These are phyloP conservation scores for Clarias pachynema DNA, from an alignment of 2,797 vertebrate genomes.

Conservation along the genomic window DNA sequence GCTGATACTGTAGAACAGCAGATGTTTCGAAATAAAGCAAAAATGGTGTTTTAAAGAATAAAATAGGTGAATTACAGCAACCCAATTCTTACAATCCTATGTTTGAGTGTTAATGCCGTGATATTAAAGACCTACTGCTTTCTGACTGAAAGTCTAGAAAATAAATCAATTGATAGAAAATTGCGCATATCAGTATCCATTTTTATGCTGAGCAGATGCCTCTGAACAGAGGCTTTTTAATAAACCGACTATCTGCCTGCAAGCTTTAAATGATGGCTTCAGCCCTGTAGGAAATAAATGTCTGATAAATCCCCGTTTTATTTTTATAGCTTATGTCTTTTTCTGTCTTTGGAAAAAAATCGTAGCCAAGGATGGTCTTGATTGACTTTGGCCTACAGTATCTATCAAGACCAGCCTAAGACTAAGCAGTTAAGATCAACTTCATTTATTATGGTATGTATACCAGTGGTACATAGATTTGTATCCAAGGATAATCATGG, in stretches of 20 bases:
- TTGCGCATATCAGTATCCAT: not conserved
- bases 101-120: not conserved
- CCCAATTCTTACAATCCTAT: not conserved
- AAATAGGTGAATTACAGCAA: not conserved
- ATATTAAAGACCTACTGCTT: not conserved
- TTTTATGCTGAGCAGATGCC: not conserved
- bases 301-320: constrained; percentile 39
- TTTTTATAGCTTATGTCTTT: not conserved
- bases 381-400: not conserved
- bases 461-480: not conserved
- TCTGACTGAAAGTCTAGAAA: not conserved
- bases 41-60: not conserved
- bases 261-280: constrained; percentile 10
- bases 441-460: not conserved
- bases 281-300: constrained; percentile 9
- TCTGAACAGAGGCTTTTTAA: constrained; percentile 1
- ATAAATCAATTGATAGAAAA: not conserved
- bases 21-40: not conserved
- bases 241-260: not conserved
- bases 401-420: not conserved
- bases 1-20: not conserved
- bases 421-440: not conserved
- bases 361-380: not conserved
- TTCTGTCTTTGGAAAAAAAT: constrained; percentile 25
- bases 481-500: not conserved